Evolutionary conservation across 2,888 invertebrate species (phyloP).

Genomic region (Falcaria lacertinaria): DNA sequence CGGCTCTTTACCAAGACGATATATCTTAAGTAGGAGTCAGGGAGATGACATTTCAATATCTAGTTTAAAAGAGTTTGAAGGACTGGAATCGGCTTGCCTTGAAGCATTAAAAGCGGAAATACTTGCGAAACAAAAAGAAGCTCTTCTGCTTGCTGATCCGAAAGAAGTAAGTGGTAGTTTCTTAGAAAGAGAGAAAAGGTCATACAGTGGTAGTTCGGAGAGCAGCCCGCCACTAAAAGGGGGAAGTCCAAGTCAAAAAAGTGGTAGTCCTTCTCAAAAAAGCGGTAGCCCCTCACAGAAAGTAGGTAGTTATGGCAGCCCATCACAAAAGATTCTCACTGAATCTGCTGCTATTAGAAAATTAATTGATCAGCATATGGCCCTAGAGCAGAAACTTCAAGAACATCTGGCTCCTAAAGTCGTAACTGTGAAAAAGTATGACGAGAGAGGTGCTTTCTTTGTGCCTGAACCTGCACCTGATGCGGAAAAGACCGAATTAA

Average conservation of each 20-base stretch:
- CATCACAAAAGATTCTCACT: slow-evolving; percentile 66
- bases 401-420: slow-evolving; percentile 63
- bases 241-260: slow-evolving; percentile 66
- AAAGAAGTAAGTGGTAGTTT: slow-evolving; percentile 71
- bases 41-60: slow-evolving; percentile 92
- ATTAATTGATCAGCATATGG: slow-evolving; percentile 72
- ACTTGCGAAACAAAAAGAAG: slow-evolving; percentile 91
- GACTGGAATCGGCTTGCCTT: slow-evolving; percentile 91
- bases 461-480: slow-evolving; percentile 60
- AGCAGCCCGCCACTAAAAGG: slow-evolving; percentile 79
- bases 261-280: slow-evolving; percentile 72
- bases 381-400: slow-evolving; percentile 62
- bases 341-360: slow-evolving; percentile 72
- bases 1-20: slow-evolving; percentile 88
- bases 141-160: slow-evolving; percentile 82
- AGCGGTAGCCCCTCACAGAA: slow-evolving; percentile 71
- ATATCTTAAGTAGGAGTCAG: slow-evolving; percentile 84
- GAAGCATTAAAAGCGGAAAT: slow-evolving; percentile 91
- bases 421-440: slow-evolving; percentile 69
- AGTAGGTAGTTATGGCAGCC: slow-evolving; percentile 66
- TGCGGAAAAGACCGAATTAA: slow-evolving; percentile 31
- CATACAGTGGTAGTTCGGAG: slow-evolving; percentile 80
- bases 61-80: slow-evolving; percentile 95
- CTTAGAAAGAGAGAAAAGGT: slow-evolving; percentile 72
- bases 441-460: slow-evolving; percentile 72